Evolutionary conservation across 1,140 invertebrate genomes (phyloP), one percentile per base, ranked within the genome.

Genomic region (Harlomillsia oculata): DNA sequence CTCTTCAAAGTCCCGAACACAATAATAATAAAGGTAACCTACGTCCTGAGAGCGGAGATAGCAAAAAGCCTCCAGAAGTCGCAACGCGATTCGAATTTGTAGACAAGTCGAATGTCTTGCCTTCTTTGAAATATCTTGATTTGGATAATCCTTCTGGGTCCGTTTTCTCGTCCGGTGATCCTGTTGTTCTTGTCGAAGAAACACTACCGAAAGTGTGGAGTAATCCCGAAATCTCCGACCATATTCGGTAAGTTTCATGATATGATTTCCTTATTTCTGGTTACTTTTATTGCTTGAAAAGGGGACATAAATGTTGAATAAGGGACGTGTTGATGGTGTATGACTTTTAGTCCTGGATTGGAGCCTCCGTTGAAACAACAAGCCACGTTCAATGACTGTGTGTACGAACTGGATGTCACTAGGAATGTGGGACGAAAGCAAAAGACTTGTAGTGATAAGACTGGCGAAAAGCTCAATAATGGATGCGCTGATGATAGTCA

Each of bases 391-490:
- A 87, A 89, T 68, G 82, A 89, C 69, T 77, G 81, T 59, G 74
- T 85, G 0, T 91, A 87, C 71, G 77, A 83, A 53, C 79, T 91
- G 39, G 87, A 91, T 71, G 81, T 90, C 20, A 85, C 85, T 77
- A 75, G 88, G 39, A 89, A 89, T 69, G 78, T 90, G 13, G 80
- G 77, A 6, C 72, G 72, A 6, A 70, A 76, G 51, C 67, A 61
- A 34, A 58, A 56, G 29, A 51, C 59, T 9, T 58, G 65, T 55
- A 61, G 59, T 61, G 67, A 66, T 23, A 52, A 54, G 32, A n/a
- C n/a, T n/a, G n/a, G n/a, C n/a, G 54, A 63, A 30, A 59, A 60
- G 25, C 44, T 50, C 18, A 59, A 55, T 39, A n/a, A n/a, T n/a
- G 21, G 45, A 23, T 56, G 34, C 57, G 54, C 46, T 59, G 62